phyloP scores from a whole-genome alignment of 2,888 invertebrate species.

The Xanthia togata region DNA sequence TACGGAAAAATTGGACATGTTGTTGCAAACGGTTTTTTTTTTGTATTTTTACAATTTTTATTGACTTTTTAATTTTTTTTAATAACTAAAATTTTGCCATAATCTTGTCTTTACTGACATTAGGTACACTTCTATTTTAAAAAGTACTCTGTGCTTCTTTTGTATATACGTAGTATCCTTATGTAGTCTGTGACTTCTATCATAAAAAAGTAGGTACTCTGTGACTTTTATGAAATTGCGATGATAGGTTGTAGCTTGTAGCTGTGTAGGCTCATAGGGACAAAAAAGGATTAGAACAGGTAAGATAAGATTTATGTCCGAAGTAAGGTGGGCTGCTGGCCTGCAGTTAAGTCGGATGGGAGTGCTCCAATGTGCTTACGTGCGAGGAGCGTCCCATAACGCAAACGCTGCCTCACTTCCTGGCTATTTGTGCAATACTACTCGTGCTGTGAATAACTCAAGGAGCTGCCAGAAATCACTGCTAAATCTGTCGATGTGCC shows the following conservation, averaged over 20 bases:
- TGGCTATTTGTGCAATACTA: background rate
- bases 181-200: too few relatives aligned
- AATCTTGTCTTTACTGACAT: background rate
- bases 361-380: background rate
- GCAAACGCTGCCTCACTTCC: background rate
- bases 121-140: too few relatives aligned
- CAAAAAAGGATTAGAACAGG: background rate
- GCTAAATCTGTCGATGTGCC: background rate
- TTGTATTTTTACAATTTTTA: slow-evolving; percentile 17
- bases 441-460: background rate
- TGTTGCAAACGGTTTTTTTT: background rate
- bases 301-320: background rate
- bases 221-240: background rate
- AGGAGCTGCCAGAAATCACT: background rate
- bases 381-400: too few relatives aligned
- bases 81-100: background rate
- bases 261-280: too few relatives aligned
- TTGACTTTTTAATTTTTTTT: background rate
- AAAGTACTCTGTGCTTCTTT: too few relatives aligned
- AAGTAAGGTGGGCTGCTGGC: background rate
- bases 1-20: slow-evolving; percentile 51
- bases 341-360: background rate
- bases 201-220: too few relatives aligned
- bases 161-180: too few relatives aligned
- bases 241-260: background rate